Percentiles rank a stretch among this genome's conserved stretches.
Evolutionary conservation across 1,140 invertebrate genomes (phyloP).

Genomic region (Formica exsecta): DNA sequence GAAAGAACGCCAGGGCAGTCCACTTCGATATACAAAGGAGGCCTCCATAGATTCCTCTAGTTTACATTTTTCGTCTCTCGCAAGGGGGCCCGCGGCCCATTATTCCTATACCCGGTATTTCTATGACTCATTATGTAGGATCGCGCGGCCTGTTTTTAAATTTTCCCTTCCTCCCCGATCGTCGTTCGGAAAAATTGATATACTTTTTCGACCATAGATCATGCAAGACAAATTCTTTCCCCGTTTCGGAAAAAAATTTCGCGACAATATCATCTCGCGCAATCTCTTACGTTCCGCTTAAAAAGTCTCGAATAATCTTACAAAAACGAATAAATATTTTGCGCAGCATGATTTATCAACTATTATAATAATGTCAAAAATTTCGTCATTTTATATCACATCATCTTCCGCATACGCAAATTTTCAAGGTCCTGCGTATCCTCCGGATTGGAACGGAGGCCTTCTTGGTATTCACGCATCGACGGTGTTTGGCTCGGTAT

Average conservation of each 20-base stretch:
- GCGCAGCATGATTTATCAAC: not conserved
- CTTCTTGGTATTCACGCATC: slow-evolving; percentile 68
- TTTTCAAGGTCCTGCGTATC: slow-evolving; percentile 22
- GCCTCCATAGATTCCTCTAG: slow-evolving; percentile 58
- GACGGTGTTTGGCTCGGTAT: slow-evolving; percentile 69
- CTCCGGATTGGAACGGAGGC: slow-evolving; percentile 7
- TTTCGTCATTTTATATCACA: not conserved
- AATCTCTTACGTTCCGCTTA: not conserved
- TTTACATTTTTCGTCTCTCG: slow-evolving; percentile 70
- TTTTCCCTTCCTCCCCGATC: slow-evolving; percentile 26
- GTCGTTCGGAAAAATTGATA: slow-evolving; percentile 63
- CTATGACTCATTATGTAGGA: slow-evolving; percentile 70
- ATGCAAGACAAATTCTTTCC: not conserved
- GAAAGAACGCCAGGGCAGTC: slow-evolving; percentile 1
- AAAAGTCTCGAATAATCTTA: not conserved
- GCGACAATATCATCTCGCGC: not conserved
- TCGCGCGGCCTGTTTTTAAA: slow-evolving; percentile 60
- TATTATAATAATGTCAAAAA: not conserved
- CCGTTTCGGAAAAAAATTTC: not conserved
- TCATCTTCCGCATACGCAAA: slow-evolving; percentile 16
- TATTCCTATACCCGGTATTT: slow-evolving; percentile 66
- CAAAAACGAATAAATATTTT: not conserved
- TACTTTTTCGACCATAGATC: slow-evolving; percentile 39
- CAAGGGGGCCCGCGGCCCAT: slow-evolving; percentile 53
- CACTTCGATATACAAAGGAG: slow-evolving; percentile 56